Base-by-base conservation (phyloP, 2,888 invertebrate genomes). In the Drosophila pseudotakahashii region DNA sequence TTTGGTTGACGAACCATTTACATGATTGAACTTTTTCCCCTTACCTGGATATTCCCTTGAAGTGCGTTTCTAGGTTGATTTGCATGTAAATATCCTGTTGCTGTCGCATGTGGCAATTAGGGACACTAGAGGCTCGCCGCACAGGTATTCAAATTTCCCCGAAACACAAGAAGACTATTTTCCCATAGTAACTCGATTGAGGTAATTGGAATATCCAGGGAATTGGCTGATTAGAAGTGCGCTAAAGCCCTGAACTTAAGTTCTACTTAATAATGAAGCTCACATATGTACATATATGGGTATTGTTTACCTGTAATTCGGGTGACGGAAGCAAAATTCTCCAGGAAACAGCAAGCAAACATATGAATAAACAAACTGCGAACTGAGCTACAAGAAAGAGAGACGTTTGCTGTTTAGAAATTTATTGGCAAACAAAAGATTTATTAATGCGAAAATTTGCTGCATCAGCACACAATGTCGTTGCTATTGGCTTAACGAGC, bases 351-450 rank as follows among this genome's bases (percentile, higher is more conserved):
- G 16, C 66, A 16, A 10, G 30, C 42, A 45, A 23, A 52, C 34
- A 51, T 32, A 67, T 67, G 53, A 55, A 64, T 42, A 77, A 54
- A 71, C 70, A 73, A 36, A 14, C 53, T 64, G 26, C 36, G 36
- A 16, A 26, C 34, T n/a, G 23, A 14, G 23, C 10, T 19, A 9
- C n/a, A 14, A 23, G 34, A 54, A 41, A 47, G 45, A 32, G 67
- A 66, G 53, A 44, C 68, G 66, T 68, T 78, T 76, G 60, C 66
- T 77, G 52, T 59, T 85, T 73, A 26, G 59, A 69, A 80, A 84
- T 84, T 85, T 88, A 80, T 84, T 71, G 66, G 79, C 76, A 83
- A 83, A 83, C 88, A 88, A 71, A 60, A 68, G 88, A 82, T 82
- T 87, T 87, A 82, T 82, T 87, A 87, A 77, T 83, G 76, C 74